Conservation (phyloP, 2,888 invertebrate genomes). For the Synanthedon myopaeformis region DNA sequence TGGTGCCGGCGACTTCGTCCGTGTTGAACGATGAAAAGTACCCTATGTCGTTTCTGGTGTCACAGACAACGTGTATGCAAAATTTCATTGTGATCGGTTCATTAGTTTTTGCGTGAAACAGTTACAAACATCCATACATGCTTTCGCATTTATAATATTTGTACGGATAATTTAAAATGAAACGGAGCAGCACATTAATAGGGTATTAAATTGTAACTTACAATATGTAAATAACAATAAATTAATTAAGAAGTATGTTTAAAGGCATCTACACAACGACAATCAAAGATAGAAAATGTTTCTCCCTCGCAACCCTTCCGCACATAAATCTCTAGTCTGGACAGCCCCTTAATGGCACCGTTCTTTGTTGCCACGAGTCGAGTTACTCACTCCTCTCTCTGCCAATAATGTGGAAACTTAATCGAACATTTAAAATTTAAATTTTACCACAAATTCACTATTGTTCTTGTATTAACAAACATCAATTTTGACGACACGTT, state of each 20-base stretch:
- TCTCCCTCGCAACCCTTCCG: conserved; percentile 22
- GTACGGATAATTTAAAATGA: no score
- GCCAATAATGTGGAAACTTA: conserved; percentile 26
- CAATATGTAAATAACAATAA: conserved; percentile 5
- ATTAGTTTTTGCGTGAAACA: no score
- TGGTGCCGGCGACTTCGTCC: no score
- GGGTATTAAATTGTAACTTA: neutral
- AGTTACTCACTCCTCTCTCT: conserved; percentile 4
- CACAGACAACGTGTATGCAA: no score
- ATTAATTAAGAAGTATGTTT: conserved; percentile 9
- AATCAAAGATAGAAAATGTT: conserved; percentile 2
- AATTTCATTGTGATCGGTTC: no score
- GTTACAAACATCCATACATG: no score
- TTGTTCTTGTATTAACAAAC: no score
- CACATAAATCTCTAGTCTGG: conserved; percentile 38
- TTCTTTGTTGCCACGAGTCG: conserved; percentile 23
- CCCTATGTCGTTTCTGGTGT: no score
- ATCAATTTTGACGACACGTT: no score
- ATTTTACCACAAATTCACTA: neutral
- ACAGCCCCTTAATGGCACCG: conserved; percentile 30
- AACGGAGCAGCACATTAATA: no score
- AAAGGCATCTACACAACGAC: neutral
- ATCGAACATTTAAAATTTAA: conserved; percentile 19
- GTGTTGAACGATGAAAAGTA: no score
- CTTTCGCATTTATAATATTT: no score